Evolutionary conservation across 2,888 invertebrate species (phyloP), one percentile per base, ranked within the genome.

Genomic region (Lasioglossum oenotherae): DNA sequence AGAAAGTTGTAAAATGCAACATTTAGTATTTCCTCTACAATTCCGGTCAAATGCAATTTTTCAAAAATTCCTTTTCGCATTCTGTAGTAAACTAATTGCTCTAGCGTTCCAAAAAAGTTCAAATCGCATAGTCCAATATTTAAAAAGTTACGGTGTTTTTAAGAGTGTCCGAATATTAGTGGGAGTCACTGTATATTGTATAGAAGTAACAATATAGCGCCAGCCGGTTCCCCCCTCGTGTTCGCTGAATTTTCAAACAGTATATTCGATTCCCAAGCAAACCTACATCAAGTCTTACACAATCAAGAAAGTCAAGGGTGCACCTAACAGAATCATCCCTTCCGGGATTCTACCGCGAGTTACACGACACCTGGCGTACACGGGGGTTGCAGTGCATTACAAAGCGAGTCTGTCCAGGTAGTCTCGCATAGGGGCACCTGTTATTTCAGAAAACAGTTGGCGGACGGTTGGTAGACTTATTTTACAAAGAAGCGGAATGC

Each of bases 391-490:
- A 31, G 8, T 10, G 31, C 69, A 38, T 10, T 19, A 35, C 69
- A 38, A 69, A 69, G 38, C 38, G 44, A 41, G 12, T 19, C 23
- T 35, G 64, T 27, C 4, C 49, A 53, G 69, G 12, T 4, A 10
- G n/a, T 16, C 16, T 16, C 41, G n/a, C 38, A 4, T n/a, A 53
- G n/a, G 38, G 16, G 6, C n/a, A 27, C n/a, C 69, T 38, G 69
- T 78, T 78, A 78, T 35, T 49, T 53, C 49, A 38, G 44, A 60
- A 73, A 73, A 73, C 23, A 73, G 44, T 44, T 12, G 31, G 44
- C 69, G 19, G n/a, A 35, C 49, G n/a, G 1, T n/a, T n/a, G 12
- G 12, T 64, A 44, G 60, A 53, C 69, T 41, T 57, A 46, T 74
- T 75, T 74, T 71, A 5, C 71, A 49, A 74, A 69, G 81, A 60